A percentile compares a stretch with the other conserved stretches of the same genome.
phyloP scores from a whole-genome alignment of 2,113 vertebrate species.

The Elephantulus edwardii region DNA sequence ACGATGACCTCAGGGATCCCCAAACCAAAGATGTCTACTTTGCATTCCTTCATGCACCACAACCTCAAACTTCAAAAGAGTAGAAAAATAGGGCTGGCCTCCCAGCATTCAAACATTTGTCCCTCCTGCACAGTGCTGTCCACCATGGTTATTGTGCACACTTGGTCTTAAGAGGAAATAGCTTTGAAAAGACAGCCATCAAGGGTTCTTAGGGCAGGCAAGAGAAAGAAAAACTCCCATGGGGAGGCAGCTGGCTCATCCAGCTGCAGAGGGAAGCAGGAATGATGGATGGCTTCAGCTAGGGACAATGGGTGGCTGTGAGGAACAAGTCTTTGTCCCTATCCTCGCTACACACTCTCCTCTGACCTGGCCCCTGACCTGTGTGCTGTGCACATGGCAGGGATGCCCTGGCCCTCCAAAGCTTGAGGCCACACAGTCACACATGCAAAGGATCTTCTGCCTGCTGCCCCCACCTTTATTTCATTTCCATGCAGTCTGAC shows the following conservation, averaged over 20 bases:
- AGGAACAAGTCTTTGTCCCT: slow-evolving; percentile 77
- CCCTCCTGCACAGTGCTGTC: neutral
- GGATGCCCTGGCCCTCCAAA: neutral
- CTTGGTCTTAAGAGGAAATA: slow-evolving; percentile 58
- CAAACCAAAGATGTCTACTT: neutral
- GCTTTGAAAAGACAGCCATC: slow-evolving; percentile 67
- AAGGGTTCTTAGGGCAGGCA: slow-evolving; percentile 30
- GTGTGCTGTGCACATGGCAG: slow-evolving; percentile 38
- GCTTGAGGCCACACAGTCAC: slow-evolving; percentile 14
- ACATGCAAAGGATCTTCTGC: neutral
- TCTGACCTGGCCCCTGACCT: slow-evolving; percentile 69
- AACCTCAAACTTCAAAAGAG: slow-evolving; percentile 53
- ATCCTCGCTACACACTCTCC: slow-evolving; percentile 68
- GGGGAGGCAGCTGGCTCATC: slow-evolving; percentile 77
- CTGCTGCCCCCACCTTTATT: neutral
- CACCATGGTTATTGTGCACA: neutral
- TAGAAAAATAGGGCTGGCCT: slow-evolving; percentile 32
- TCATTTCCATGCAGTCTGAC: neutral
- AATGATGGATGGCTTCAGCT: slow-evolving; percentile 83
- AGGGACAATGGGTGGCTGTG: slow-evolving; percentile 40
- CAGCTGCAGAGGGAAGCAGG: slow-evolving; percentile 72
- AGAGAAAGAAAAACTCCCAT: slow-evolving; percentile 54
- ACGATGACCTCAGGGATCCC: neutral
- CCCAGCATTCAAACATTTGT: slow-evolving; percentile 47
- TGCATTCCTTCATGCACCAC: slow-evolving; percentile 27